These are phyloP conservation scores for Pachypeltis micranthus DNA, from an alignment of 1,140 invertebrate species.

Conservation along the genomic window DNA sequence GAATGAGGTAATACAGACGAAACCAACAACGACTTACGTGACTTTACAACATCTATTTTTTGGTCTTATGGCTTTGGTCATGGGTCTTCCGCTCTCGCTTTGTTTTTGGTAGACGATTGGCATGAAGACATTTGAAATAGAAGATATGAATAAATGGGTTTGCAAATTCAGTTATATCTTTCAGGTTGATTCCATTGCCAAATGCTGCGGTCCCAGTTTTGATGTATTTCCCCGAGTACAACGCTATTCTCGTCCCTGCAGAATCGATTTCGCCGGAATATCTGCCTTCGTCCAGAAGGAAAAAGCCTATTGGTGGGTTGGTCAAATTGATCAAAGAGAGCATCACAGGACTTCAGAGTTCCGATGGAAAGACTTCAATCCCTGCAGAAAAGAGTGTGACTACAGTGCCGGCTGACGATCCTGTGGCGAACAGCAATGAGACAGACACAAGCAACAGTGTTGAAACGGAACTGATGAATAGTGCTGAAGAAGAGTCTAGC, in stretches of 20 bases:
- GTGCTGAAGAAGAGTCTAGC: not conserved
- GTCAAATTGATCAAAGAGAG: constrained; percentile 13
- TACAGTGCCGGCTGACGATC: not conserved
- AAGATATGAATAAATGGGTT: not conserved
- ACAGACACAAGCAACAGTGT: not conserved
- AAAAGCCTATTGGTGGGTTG: constrained; percentile 14
- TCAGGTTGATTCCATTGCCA: constrained; percentile 13
- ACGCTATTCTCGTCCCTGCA: constrained; percentile 22
- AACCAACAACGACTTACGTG: no score
- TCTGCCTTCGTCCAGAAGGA: constrained; percentile 3
- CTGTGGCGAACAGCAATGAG: not conserved
- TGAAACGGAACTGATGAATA: constrained; percentile 7
- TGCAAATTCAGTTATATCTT: constrained; percentile 12
- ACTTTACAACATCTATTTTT: no score
- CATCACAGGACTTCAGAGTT: not conserved
- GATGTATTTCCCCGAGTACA: constrained; percentile 24
- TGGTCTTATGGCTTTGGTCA: no score
- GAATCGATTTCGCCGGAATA: constrained; percentile 9
- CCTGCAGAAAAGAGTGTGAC: not conserved
- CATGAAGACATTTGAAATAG: no score
- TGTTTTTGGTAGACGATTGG: no score
- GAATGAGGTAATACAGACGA: no score
- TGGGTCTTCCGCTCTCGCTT: no score
- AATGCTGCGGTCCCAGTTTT: constrained; percentile 14
- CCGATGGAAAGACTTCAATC: not conserved